Evolutionary conservation across 2,888 invertebrate genomes (phyloP).

Genomic region (Aethes cnicana): DNA sequence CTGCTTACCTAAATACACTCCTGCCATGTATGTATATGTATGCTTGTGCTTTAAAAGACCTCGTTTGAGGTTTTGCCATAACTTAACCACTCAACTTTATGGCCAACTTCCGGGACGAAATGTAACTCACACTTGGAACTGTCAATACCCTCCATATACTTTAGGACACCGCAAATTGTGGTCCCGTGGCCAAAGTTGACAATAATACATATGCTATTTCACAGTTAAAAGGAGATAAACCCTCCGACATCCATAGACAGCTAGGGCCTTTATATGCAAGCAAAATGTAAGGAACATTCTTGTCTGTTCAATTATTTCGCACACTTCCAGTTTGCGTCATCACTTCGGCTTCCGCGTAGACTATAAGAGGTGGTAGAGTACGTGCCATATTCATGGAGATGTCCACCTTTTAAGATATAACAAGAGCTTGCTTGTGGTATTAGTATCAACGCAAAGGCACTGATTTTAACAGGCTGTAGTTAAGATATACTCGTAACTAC

Average conservation of each 20-base stretch:
- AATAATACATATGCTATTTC: slow-evolving; percentile 16
- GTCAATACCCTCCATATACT: slow-evolving; percentile 40
- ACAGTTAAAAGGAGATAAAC: no score
- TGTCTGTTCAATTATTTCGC: slow-evolving; percentile 59
- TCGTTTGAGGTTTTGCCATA: no score
- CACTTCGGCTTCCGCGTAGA: slow-evolving; percentile 47
- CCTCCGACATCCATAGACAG: no score
- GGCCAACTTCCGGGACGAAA: not conserved
- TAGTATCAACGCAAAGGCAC: no score
- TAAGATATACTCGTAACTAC: no score
- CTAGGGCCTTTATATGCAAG: not conserved
- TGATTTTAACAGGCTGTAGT: no score
- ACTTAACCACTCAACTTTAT: not conserved
- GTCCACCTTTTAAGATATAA: no score
- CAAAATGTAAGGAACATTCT: slow-evolving; percentile 48
- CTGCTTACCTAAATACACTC: no score
- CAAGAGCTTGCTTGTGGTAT: no score
- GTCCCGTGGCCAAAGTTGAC: slow-evolving; percentile 30
- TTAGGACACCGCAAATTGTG: slow-evolving; percentile 54
- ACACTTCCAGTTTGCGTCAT: slow-evolving; percentile 52
- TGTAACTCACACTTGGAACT: slow-evolving; percentile 7
- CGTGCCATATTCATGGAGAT: slow-evolving; percentile 5
- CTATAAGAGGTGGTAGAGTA: slow-evolving; percentile 29
- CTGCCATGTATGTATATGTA: no score
- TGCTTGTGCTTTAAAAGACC: no score